Base-by-base conservation (phyloP, 1,140 invertebrate genomes). In the Ctenoplectra terminalis region DNA sequence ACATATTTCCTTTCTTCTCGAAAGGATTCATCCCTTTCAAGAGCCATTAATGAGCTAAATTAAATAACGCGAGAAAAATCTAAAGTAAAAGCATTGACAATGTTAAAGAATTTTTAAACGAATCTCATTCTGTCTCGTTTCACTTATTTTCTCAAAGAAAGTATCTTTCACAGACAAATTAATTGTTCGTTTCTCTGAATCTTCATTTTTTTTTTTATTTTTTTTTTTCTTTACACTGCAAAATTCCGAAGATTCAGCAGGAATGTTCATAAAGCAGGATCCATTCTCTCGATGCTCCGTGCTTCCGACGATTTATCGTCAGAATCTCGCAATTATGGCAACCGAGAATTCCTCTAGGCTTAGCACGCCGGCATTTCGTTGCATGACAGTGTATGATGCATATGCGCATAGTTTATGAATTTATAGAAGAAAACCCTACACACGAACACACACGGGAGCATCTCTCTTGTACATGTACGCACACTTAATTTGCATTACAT, bases 381-480 rank as follows among this genome's bases (percentile, higher is more conserved):
- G 85, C 85, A 86, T 86, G 85, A 48, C 79, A 81, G 37, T 86
- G 84, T 86, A 86, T 76, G 81, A 82, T 86, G 79, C 73, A 86
- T 82, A 86, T 86, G 72, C 79, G 83, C 58, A 76, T 86, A 77
- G 79, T 82, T 81, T 85, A 73, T 78, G 63, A 86, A 76, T 72
- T 75, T 75, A 48, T 86, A 86, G 84, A 85, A 58, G 54, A 70
- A 61, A 26, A 61, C 15, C 40, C 15, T 31, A 56, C 20, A 20
- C 43, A 60, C 52, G 34, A 23, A 56, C 43, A 43, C 11, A n/a
- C n/a, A n/a, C 17, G 66, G 13, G 26, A 8, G 34, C 26, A 23
- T 34, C 15, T 63, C 8, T n/a, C 20, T 8, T 15, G 23, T 2
- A 46, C 37, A 46, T 8, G 26, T n/a, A 70, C 48, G 3, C 15